Conservation (phyloP, 1,140 invertebrate genomes). For the Lordiphosa mommai region DNA sequence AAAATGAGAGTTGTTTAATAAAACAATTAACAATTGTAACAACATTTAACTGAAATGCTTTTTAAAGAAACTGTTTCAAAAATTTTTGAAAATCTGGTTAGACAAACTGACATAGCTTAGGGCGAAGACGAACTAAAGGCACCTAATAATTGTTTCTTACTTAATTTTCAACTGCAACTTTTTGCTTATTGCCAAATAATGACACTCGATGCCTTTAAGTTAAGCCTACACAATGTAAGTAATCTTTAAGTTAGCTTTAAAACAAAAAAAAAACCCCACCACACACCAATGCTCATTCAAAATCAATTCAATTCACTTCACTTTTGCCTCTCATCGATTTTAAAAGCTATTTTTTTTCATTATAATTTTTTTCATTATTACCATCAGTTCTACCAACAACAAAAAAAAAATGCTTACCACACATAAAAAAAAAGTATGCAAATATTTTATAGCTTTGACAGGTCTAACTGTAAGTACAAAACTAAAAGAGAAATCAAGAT, state of each 20-base stretch:
- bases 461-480: constrained; percentile 57
- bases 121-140: too few relatives aligned
- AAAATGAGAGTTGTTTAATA: too few relatives aligned
- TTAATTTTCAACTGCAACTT: too few relatives aligned
- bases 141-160: too few relatives aligned
- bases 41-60: too few relatives aligned
- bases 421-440: constrained; percentile 22
- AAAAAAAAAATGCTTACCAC: constrained; percentile 41
- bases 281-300: constrained; percentile 7
- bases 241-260: constrained; percentile 10
- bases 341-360: constrained; percentile 1
- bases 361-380: constrained; percentile 14
- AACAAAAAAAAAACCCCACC: neutral
- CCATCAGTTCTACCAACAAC: constrained; percentile 20
- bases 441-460: constrained; percentile 22
- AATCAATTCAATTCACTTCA: constrained; percentile 26
- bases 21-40: too few relatives aligned
- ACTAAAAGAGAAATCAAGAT: constrained; percentile 11
- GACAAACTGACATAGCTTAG: too few relatives aligned
- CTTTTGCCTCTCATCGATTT: constrained; percentile 4
- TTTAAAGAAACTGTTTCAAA: too few relatives aligned
- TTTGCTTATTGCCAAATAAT: neutral
- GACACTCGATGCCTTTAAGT: neutral
- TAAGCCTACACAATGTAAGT: constrained; percentile 8
- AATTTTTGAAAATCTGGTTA: too few relatives aligned